These are phyloP conservation scores for Timandra comae DNA, from an alignment of 2,888 invertebrate genomes.

Conservation along the genomic window DNA sequence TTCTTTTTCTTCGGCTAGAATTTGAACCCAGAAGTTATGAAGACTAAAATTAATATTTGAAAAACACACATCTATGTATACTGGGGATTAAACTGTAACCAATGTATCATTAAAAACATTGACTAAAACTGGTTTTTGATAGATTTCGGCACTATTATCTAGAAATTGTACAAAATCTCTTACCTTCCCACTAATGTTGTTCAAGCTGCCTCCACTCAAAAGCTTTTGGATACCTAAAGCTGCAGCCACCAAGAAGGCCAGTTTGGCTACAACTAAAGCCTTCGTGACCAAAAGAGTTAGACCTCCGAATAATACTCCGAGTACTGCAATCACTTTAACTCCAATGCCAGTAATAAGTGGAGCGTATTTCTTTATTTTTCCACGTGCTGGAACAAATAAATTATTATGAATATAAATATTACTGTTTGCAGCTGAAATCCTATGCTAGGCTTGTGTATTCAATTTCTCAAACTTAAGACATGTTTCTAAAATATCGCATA, in stretches of 20 bases:
- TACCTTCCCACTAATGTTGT: slow-evolving; percentile 63
- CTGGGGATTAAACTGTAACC: too few relatives aligned
- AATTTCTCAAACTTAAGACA: too few relatives aligned
- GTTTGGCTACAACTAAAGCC: slow-evolving; percentile 85
- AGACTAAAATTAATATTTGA: too few relatives aligned
- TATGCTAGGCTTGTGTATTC: too few relatives aligned
- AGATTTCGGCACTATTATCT: background rate
- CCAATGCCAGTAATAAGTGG: slow-evolving; percentile 83
- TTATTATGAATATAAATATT: too few relatives aligned
- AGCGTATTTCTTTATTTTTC: slow-evolving; percentile 85
- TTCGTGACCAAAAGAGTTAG: slow-evolving; percentile 84
- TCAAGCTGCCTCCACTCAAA: slow-evolving; percentile 72
- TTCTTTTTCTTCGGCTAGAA: too few relatives aligned
- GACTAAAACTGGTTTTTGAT: background rate
- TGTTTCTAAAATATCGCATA: too few relatives aligned
- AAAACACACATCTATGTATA: too few relatives aligned
- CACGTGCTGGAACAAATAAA: slow-evolving; percentile 76
- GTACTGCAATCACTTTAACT: slow-evolving; percentile 82
- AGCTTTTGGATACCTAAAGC: slow-evolving; percentile 83
- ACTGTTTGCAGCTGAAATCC: too few relatives aligned
- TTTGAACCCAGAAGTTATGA: background rate
- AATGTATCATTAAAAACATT: too few relatives aligned
- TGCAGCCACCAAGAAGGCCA: slow-evolving; percentile 85
- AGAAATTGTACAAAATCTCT: slow-evolving; percentile 6
- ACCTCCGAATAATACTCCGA: slow-evolving; percentile 83